Evolutionary conservation across 2,113 vertebrate species (phyloP).

Genomic region (Mystacornis crossleyi): DNA sequence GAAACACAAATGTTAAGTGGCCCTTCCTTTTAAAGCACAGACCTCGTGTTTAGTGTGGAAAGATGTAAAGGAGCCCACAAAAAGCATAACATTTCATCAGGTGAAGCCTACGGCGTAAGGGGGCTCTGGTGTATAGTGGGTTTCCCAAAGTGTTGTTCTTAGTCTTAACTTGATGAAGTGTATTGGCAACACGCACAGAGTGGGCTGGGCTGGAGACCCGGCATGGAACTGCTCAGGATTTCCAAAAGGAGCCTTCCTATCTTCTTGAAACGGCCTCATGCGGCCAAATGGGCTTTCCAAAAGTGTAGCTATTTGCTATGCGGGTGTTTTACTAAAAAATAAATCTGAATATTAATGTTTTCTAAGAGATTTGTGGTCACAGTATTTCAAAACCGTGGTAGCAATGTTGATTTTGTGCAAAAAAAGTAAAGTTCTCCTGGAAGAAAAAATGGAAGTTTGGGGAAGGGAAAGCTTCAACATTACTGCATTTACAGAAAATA

Average conservation of each 20-base stretch:
- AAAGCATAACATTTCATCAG: slow-evolving; percentile 53
- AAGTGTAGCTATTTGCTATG: slow-evolving; percentile 1
- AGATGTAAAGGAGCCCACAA: slow-evolving; percentile 28
- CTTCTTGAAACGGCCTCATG: slow-evolving; percentile 9
- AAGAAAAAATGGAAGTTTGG: background rate
- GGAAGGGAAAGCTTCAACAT: background rate
- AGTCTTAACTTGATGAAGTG: slow-evolving; percentile 58
- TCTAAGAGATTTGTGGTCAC: background rate
- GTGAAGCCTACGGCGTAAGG: slow-evolving; percentile 8
- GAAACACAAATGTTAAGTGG: background rate
- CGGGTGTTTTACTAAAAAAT: background rate
- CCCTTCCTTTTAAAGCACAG: background rate
- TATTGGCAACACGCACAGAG: background rate
- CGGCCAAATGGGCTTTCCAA: background rate
- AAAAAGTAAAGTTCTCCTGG: background rate
- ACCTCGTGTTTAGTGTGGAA: background rate
- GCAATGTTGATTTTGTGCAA: background rate
- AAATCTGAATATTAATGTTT: background rate
- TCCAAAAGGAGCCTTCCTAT: background rate
- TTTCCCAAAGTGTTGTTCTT: slow-evolving; percentile 62
- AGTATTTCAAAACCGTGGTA: background rate
- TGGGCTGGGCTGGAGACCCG: background rate
- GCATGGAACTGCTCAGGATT: background rate
- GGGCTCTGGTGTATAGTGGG: slow-evolving; percentile 58
- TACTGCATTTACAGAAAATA: background rate